Base-by-base conservation (phyloP, 2,113 vertebrate species). In the Channa maculata region DNA sequence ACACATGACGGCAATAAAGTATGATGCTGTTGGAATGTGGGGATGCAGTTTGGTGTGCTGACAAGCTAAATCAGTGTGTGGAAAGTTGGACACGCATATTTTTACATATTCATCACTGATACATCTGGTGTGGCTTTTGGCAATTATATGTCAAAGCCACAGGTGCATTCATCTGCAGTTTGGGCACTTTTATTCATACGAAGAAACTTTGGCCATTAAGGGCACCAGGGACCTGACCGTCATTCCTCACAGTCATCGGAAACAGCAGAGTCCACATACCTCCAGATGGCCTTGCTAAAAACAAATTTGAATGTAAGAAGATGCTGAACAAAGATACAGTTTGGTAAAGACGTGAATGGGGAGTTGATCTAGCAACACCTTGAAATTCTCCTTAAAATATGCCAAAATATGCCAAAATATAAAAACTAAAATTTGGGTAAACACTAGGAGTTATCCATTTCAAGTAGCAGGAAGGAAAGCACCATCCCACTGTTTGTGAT, bases 81-180 rank as follows among this genome's bases (percentile, higher is more conserved):
- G 45, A 73, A 66, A 24, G 36, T 70, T 82, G 34, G 41, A n/a
- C 38, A 54, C 68, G 82, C 70, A 82, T 86, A 84, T 65, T 76
- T 87, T 82, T 86, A 49, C 79, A 88, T 84, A 75, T 53, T 80
- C 41, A 72, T 80, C 70, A 45, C 3, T 66, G 65, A 63, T 78
- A 13, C 77, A 87, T 77, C 77, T 82, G 80, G 64, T 71, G 58
- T 62, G 14, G 12, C 57, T 66, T 81, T 81, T 79, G 70, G 71
- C 77, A 75, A 65, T 54, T 54, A 83, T 58, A 60, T 71, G 61
- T 61, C 75, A 72, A 75, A 79, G 79, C 75, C 60, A 44, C 61
- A 39, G 50, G 59, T 63, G 60, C 53, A 44, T 54, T 69, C 70
- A 70, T 75, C 72, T 65, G 69, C 75, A 70, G 73, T 15, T 38